Evolutionary conservation across 2,113 vertebrate genomes (phyloP), one percentile per base, ranked within the genome.

Genomic region (Labrus mixtus): DNA sequence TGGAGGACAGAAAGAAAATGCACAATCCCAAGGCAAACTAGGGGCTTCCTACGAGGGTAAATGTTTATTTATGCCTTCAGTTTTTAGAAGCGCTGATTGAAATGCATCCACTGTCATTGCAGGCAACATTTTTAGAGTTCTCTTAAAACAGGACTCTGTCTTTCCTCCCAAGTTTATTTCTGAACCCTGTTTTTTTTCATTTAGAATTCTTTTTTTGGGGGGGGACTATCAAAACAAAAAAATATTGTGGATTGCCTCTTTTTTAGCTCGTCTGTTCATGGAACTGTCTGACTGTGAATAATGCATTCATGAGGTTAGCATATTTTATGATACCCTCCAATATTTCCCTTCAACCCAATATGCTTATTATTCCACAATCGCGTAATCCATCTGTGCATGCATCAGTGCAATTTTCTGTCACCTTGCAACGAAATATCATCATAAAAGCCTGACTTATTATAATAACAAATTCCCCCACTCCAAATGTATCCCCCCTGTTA

Each of bases 1-100:
- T 62, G 72, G 90, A 91, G 87, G 91, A 90, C 87, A 73, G 79
- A 87, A 88, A 88, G 82, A 87, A 92, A 93, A 91, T 69, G 78
- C 73, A 73, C 83, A 83, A 91, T 86, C 83, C 79, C 76, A 70
- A 68, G 82, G 83, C 84, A 90, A 85, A 89, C 80, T 48, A 60
- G 57, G 80, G 73, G 68, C 83, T 88, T 84, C 81, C 67, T 78
- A 41, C 74, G 51, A n/a, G 71, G 43, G 62, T 80, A 84, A 89
- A 89, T 86, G 81, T 92, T 88, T 89, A 78, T 87, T 80, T 84
- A 77, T 67, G 48, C 69, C 69, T 68, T 80, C 70, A 64, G 41
- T 71, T 89, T 81, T 82, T 61, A 62, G 33, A 59, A 65, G 62
- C 22, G 13, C 65, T 68, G 80, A 78, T 64, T 70, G 69, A 81